Percentiles rank a stretch among this genome's conserved stretches.
phyloP scores from a whole-genome alignment of 2,113 vertebrate species.

The Felis chaus region DNA sequence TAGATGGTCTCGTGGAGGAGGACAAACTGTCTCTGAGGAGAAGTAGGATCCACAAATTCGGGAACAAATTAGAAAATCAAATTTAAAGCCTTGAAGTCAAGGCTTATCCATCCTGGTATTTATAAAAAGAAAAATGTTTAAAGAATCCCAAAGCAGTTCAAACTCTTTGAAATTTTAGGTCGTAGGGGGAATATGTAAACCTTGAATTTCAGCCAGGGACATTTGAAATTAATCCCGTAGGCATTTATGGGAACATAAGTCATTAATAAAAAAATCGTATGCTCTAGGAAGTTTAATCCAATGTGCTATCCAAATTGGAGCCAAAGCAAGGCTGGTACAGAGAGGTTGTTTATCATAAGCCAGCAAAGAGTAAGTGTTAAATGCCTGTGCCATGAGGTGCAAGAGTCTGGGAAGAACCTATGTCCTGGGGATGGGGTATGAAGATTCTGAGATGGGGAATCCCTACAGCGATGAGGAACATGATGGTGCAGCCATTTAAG shows the following conservation, averaged over 20 bases:
- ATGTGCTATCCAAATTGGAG: neutral
- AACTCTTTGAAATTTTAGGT: neutral
- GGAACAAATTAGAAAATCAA: neutral
- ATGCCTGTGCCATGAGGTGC: neutral
- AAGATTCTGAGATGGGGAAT: neutral
- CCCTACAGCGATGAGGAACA: neutral
- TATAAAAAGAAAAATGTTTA: neutral
- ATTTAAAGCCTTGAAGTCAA: neutral
- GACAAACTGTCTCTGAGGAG: neutral
- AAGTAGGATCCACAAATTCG: neutral
- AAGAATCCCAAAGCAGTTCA: neutral
- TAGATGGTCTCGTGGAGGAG: neutral
- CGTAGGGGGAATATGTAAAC: neutral
- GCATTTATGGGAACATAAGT: neutral
- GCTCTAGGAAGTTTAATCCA: neutral
- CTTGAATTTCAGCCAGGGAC: neutral
- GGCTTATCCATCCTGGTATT: neutral
- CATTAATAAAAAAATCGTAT: neutral
- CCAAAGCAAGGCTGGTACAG: neutral
- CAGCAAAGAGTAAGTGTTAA: neutral
- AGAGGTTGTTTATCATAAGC: neutral
- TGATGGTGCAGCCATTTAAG: neutral
- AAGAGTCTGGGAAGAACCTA: neutral
- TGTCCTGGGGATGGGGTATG: neutral
- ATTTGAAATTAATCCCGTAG: neutral